phyloP scores from a whole-genome alignment of 2,113 vertebrate species.

The Antigone vipio region DNA sequence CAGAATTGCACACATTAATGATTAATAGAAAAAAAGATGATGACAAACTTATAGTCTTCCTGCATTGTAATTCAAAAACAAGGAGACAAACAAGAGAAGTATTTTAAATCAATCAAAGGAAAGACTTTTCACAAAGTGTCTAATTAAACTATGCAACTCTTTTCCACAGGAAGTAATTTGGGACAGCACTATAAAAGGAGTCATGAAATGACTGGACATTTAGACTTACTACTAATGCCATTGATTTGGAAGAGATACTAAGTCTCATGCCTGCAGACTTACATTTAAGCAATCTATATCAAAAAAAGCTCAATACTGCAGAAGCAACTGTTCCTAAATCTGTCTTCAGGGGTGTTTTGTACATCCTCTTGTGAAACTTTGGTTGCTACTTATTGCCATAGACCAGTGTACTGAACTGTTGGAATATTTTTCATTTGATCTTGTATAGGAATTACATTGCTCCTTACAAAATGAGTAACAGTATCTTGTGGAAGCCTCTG shows the following conservation, averaged over 20 bases:
- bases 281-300: neutral
- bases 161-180: constrained; percentile 24
- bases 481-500: neutral
- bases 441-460: neutral
- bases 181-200: neutral
- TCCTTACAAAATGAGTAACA: neutral
- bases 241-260: neutral
- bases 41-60: neutral
- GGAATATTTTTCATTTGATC: neutral
- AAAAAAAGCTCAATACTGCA: neutral
- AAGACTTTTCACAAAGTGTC: neutral
- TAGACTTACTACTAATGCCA: neutral
- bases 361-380: neutral
- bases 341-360: neutral
- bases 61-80: neutral
- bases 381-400: neutral
- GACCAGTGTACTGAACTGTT: neutral
- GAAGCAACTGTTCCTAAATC: neutral
- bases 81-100: neutral
- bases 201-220: neutral
- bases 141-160: neutral
- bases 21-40: neutral
- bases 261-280: neutral
- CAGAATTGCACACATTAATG: neutral
- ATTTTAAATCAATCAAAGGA: neutral